Evolutionary conservation across 2,113 vertebrate genomes (phyloP).

Genomic region (Gymnorhina tibicen): DNA sequence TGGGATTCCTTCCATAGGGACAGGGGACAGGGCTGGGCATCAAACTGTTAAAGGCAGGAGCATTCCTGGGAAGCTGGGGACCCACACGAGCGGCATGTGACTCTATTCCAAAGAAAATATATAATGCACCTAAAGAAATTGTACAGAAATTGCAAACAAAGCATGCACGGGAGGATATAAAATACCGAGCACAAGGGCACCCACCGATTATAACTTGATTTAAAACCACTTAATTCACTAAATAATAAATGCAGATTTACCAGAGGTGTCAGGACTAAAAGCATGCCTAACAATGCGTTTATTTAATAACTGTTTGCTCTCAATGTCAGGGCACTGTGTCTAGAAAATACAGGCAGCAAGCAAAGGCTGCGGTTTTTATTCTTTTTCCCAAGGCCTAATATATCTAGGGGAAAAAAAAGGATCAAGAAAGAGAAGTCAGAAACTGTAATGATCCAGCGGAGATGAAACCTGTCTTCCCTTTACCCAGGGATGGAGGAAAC

Average conservation of each 20-base stretch:
- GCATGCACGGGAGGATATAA: constrained; percentile 41
- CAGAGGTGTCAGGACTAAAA: constrained; percentile 57
- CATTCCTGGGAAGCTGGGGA: neutral
- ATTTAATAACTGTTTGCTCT: constrained; percentile 61
- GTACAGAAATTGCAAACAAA: constrained; percentile 58
- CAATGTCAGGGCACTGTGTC: constrained; percentile 31
- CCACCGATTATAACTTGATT: constrained; percentile 54
- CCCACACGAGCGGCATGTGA: neutral
- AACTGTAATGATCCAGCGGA: neutral
- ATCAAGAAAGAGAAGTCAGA: neutral
- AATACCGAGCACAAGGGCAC: constrained; percentile 43
- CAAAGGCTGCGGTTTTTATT: neutral
- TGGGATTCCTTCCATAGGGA: accelerated
- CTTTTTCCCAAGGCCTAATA: neutral
- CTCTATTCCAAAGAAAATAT: constrained; percentile 37
- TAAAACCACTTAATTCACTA: constrained; percentile 62
- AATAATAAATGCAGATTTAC: constrained; percentile 65
- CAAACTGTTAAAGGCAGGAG: neutral
- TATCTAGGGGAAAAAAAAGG: neutral
- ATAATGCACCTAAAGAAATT: constrained; percentile 39
- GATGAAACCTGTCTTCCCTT: neutral
- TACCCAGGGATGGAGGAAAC: neutral
- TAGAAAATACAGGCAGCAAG: constrained; percentile 6
- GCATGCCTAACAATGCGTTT: constrained; percentile 55
- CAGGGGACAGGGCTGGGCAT: neutral